Evolutionary conservation across 1,140 invertebrate species (phyloP), one percentile per base, ranked within the genome.

Genomic region (Drosophila albomicans): DNA sequence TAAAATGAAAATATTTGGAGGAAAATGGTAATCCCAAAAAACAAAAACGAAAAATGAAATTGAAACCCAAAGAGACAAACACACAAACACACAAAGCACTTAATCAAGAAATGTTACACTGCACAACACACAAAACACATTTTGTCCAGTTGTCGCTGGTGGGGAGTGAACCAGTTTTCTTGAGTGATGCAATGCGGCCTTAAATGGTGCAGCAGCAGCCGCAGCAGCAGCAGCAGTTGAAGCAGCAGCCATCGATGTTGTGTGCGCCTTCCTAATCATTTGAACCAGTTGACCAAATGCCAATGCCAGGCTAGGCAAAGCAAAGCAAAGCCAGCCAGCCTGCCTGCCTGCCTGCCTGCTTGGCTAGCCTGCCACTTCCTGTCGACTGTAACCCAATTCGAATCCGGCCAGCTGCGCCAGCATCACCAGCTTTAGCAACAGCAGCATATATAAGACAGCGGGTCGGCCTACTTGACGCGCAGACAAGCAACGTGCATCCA

Each of bases 261-360:
- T 25, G 20, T 25, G 20, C 20, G 20, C 20, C 20, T 25, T 25
- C 20, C 20, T 25, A 25, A 25, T 25, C 20, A 72, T 72, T 56
- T 48, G 67, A 88, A 88, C 84, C 84, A 88, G 84, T 88, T 88
- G 63, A 77, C 84, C 84, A 88, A 88, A 88, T 88, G 84, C 84
- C 84, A 88, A 88, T 88, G 84, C 84, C 84, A 87, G 45, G 66
- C 54, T 38, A 48, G 43, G 48, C 41, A 28, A 49, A 25, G 45
- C 66, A 45, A 51, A 38, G 35, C 49, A 20, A 38, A 45, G 57
- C 32, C 28, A 38, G 57, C 32, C 28, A 48, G n/a, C 32, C 15
- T 15, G 15, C 15, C 15, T 16, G 16, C 16, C 16, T 16, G 16
- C 5, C 78, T 38, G 71, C 20, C 20, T 25, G 20, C 20, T 25